Conservation (phyloP, 2,113 vertebrate species). For the Entomyzon cyanotis region DNA sequence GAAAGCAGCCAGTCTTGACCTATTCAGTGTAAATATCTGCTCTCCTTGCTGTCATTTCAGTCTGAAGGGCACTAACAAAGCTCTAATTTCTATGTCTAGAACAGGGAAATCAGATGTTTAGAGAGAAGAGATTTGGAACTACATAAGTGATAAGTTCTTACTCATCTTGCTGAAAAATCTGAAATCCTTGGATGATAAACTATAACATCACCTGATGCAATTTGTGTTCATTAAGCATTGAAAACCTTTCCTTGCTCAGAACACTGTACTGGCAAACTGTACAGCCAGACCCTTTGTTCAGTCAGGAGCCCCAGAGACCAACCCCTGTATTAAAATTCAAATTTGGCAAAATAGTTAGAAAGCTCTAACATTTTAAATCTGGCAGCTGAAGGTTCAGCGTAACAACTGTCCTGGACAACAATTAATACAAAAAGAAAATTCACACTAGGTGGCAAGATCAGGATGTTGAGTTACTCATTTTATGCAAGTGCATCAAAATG, state of each 20-base stretch:
- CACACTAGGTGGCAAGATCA: conserved; percentile 33
- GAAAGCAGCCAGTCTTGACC: conserved; percentile 24
- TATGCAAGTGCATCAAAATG: conserved; percentile 39
- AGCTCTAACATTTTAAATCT: not conserved
- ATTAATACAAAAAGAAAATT: conserved; percentile 41
- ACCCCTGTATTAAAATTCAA: not conserved
- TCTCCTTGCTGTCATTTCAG: not conserved
- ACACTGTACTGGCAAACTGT: not conserved
- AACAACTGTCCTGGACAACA: not conserved
- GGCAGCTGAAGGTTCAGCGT: not conserved
- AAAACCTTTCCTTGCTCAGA: conserved; percentile 13
- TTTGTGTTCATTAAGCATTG: conserved; percentile 7
- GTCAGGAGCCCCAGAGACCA: not conserved
- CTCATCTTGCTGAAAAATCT: not conserved
- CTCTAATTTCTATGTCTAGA: conserved; percentile 19
- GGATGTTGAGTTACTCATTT: conserved; percentile 40
- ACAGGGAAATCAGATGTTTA: not conserved
- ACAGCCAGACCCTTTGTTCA: not conserved
- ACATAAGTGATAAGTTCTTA: not conserved
- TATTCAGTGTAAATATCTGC: not conserved
- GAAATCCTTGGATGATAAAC: not conserved
- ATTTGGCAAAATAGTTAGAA: conserved; percentile 53
- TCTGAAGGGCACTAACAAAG: not conserved
- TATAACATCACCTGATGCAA: not conserved
- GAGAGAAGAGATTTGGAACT: not conserved